Evolutionary conservation across 2,797 vertebrate genomes (phyloP).

Genomic region (Crossoptilon crossoptilon): DNA sequence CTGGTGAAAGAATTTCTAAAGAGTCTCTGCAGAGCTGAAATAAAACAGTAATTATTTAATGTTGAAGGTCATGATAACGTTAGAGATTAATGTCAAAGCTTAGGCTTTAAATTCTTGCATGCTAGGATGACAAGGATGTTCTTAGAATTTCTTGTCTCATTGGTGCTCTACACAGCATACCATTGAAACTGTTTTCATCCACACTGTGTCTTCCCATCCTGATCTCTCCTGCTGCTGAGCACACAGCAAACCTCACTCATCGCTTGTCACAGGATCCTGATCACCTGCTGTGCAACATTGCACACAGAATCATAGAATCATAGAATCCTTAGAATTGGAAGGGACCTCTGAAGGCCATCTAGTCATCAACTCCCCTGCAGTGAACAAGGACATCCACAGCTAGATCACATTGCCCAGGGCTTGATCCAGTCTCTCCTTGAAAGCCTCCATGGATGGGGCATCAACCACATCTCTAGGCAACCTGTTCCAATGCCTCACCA

Average conservation of each 20-base stretch:
- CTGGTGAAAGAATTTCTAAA: background rate
- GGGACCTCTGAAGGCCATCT: no score
- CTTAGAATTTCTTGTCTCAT: conserved; percentile 9
- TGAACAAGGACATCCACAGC: no score
- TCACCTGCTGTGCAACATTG: no score
- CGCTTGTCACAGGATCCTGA: background rate
- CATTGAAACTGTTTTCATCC: background rate
- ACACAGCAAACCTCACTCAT: background rate
- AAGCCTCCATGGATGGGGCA: no score
- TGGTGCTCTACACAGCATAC: background rate
- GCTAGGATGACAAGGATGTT: background rate
- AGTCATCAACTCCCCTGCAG: no score
- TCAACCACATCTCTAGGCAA: no score
- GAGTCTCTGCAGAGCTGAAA: background rate
- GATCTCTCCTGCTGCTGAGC: background rate
- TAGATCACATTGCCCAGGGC: no score
- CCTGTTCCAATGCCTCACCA: no score
- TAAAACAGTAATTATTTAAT: conserved; percentile 3
- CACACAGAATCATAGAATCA: background rate
- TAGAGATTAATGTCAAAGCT: conserved; percentile 5
- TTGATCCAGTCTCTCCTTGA: no score
- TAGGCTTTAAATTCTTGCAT: conserved; percentile 3
- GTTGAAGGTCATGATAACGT: conserved; percentile 10
- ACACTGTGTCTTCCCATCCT: background rate
- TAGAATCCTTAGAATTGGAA: no score